phyloP scores from a whole-genome alignment of 2,797 vertebrate species.

The Sebastes taczanowskii region DNA sequence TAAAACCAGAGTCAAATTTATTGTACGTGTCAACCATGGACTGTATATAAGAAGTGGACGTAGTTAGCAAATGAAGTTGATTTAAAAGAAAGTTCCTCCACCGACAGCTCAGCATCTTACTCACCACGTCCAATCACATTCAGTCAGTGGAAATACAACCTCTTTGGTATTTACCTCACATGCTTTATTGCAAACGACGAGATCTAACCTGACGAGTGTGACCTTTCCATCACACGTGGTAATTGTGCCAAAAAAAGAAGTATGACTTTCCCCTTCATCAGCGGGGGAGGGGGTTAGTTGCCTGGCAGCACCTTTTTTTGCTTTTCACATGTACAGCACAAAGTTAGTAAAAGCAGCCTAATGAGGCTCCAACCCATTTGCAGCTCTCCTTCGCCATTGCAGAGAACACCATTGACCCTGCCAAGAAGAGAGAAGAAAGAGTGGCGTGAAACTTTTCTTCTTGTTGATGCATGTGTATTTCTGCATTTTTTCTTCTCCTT shows the following conservation, averaged over 20 bases:
- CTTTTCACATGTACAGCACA: conserved; percentile 11
- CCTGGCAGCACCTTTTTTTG: conserved; percentile 20
- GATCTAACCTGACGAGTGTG: conserved; percentile 29
- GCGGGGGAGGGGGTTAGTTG: conserved; percentile 27
- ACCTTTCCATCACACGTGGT: conserved; percentile 51
- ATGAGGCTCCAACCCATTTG: conserved; percentile 18
- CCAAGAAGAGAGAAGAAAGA: conserved; percentile 20
- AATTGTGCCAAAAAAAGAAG: conserved; percentile 30
- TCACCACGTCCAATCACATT: neutral
- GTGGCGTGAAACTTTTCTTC: neutral
- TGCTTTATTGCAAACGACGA: conserved; percentile 28
- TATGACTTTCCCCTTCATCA: conserved; percentile 32
- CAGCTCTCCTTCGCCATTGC: neutral
- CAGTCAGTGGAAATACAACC: neutral
- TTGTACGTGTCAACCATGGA: too few species aligned
- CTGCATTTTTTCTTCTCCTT: conserved; percentile 14
- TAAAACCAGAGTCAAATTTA: neutral
- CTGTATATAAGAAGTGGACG: too few species aligned
- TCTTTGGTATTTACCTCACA: conserved; percentile 35
- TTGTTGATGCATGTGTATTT: conserved; percentile 24
- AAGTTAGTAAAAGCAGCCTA: conserved; percentile 5
- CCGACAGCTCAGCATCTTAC: neutral
- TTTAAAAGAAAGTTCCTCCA: neutral
- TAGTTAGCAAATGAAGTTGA: neutral
- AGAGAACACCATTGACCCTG: conserved; percentile 8